Conservation (phyloP, 2,888 invertebrate genomes). For the Scrobipalpa costella region DNA sequence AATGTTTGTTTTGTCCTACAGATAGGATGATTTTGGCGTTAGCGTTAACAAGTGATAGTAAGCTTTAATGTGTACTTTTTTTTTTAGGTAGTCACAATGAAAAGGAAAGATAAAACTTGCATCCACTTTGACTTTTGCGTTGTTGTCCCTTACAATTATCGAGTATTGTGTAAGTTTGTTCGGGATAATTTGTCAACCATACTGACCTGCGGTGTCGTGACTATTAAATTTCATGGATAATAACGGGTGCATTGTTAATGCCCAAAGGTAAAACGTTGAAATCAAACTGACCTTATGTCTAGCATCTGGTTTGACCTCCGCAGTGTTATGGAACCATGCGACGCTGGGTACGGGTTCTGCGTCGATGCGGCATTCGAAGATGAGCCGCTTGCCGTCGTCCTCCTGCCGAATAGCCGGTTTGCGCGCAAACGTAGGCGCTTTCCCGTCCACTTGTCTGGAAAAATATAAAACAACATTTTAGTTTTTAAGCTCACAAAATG, state of each 20-base stretch:
- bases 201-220: too few relatives aligned
- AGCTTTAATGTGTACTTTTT: neutral
- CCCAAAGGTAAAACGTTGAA: neutral
- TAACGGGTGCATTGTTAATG: too few relatives aligned
- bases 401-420: conserved; percentile 98
- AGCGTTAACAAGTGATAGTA: neutral
- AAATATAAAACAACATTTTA: conserved; percentile 23
- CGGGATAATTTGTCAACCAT: too few relatives aligned
- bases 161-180: too few relatives aligned
- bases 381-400: conserved; percentile 95
- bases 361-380: conserved; percentile 96
- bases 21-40: neutral
- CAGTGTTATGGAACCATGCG: conserved; percentile 94
- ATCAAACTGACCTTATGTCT: conserved; percentile 88
- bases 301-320: conserved; percentile 88
- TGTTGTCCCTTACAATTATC: too few relatives aligned
- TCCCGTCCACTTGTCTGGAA: conserved; percentile 96
- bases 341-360: conserved; percentile 95
- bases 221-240: too few relatives aligned
- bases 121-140: too few relatives aligned
- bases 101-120: too few relatives aligned
- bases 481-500: too few relatives aligned
- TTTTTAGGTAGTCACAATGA: too few relatives aligned
- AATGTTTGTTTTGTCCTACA: conserved; percentile 25
- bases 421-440: conserved; percentile 98